phyloP scores from a whole-genome alignment of 2,888 invertebrate genomes.

The Cerastis rubricosa region DNA sequence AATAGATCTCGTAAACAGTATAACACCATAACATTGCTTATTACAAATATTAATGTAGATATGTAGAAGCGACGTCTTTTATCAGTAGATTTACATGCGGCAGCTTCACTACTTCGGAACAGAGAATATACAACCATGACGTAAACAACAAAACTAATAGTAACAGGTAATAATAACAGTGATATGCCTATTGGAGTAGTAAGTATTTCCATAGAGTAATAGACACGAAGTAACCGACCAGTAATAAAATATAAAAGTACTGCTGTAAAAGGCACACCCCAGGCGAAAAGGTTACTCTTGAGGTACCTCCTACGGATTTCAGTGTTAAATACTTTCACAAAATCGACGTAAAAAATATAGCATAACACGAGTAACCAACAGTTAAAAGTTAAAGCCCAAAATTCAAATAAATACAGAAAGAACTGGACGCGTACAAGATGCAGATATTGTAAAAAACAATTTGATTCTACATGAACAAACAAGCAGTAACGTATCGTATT shows the following conservation, averaged over 20 bases:
- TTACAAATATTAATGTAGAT: constrained; percentile 46
- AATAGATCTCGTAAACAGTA: constrained; percentile 48
- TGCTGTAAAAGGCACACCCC: constrained; percentile 37
- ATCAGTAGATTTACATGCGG: neutral
- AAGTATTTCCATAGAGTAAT: constrained; percentile 46
- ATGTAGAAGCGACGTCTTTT: constrained; percentile 44
- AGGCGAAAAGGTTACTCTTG: constrained; percentile 40
- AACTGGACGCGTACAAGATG: constrained; percentile 26
- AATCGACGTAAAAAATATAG: constrained; percentile 49
- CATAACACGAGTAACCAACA: constrained; percentile 47
- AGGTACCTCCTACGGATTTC: constrained; percentile 42
- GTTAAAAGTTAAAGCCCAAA: constrained; percentile 42
- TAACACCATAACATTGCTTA: constrained; percentile 46
- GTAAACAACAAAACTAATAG: constrained; percentile 38
- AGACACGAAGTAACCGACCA: constrained; percentile 21
- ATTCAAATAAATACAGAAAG: constrained; percentile 37
- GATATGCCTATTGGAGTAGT: constrained; percentile 51
- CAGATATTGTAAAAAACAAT: constrained; percentile 33
- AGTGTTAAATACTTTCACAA: constrained; percentile 41
- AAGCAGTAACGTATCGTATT: constrained; percentile 39
- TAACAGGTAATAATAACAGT: constrained; percentile 37
- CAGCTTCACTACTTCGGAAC: constrained; percentile 6
- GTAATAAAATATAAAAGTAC: constrained; percentile 40
- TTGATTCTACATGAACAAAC: constrained; percentile 32
- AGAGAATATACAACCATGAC: constrained; percentile 41